Base-by-base conservation (phyloP, 2,113 vertebrate genomes). In the Lampris incognitus region DNA sequence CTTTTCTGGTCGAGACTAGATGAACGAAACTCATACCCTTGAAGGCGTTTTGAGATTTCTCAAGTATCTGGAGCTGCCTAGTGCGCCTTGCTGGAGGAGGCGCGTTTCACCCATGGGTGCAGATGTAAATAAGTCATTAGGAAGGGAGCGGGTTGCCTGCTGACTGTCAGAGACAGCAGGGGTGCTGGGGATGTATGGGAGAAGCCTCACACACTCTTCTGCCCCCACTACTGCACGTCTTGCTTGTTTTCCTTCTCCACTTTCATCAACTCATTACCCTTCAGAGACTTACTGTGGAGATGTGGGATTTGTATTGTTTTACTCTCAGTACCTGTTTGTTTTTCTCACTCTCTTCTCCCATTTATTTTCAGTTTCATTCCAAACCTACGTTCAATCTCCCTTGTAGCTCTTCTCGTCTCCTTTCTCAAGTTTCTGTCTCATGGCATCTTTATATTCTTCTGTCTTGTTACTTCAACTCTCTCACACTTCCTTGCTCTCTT, bases 121-220 rank as follows among this genome's bases (percentile, higher is more conserved):
- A 78, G 81, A 81, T 92, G 91, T 93, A 92, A 93, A 94, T 92
- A 92, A 89, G 85, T 94, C 87, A 93, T 93, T 92, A 92, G 88
- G 86, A 81, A 66, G 63, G 73, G 86, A 82, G 80, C 81, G 61
- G 80, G 82, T 74, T 82, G 65, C 75, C 56, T 74, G 74, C 86
- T 86, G 88, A 89, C 85, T 89, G 87, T 78, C 89, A 90, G 88
- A 87, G 88, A 87, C 87, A 83, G 91, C 85, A 77, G 82, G 89
- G 87, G 89, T 82, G 64, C 85, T 61, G 41, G 63, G 77, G 82
- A 80, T 80, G 74, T 75, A 78, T 70, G 79, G 85, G 72, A 85
- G 86, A 78, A 83, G 69, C 76, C 63, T 73, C 41, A 39, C 63
- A 40, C 85, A 73, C 86, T 77, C 58, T 68, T 82, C 77, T 37